These are phyloP conservation scores for Hyles vespertilio DNA, from an alignment of 1,140 invertebrate genomes.

Conservation along the genomic window DNA sequence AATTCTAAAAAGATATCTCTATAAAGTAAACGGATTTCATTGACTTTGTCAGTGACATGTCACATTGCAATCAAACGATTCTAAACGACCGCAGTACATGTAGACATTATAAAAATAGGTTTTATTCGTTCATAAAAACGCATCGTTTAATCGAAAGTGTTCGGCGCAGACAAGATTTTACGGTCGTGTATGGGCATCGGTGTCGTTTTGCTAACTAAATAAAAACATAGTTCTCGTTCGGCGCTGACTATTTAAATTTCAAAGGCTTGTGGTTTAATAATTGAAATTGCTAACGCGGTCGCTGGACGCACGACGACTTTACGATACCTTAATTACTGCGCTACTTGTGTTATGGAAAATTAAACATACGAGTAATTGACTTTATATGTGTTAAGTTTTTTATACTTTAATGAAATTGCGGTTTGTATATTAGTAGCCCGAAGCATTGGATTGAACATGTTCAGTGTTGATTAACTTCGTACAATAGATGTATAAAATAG, in stretches of 20 bases:
- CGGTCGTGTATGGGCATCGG: too few species aligned
- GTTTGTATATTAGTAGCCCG: not conserved
- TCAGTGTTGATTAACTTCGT: too few species aligned
- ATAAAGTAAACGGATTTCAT: not conserved
- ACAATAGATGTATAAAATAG: too few species aligned
- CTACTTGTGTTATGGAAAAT: slow-evolving; percentile 2
- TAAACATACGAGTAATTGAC: slow-evolving; percentile 7
- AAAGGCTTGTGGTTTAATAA: slow-evolving; percentile 19
- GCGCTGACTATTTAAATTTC: slow-evolving; percentile 1
- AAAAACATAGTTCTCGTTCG: slow-evolving; percentile 5
- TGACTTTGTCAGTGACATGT: slow-evolving; percentile 20
- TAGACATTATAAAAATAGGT: not conserved
- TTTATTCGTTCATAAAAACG: not conserved
- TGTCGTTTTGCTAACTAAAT: not conserved
- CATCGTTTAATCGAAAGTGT: too few species aligned
- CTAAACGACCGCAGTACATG: not conserved
- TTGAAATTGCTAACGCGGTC: slow-evolving; percentile 33
- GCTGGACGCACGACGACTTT: slow-evolving; percentile 27
- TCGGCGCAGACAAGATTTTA: too few species aligned
- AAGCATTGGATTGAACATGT: too few species aligned
- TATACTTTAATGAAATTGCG: not conserved
- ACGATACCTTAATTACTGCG: slow-evolving; percentile 18
- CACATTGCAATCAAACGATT: not conserved
- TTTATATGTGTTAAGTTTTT: slow-evolving; percentile 3
- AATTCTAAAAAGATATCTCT: not conserved